These are phyloP conservation scores for Chymomyza costata DNA, from an alignment of 1,140 invertebrate genomes.

Conservation along the genomic window DNA sequence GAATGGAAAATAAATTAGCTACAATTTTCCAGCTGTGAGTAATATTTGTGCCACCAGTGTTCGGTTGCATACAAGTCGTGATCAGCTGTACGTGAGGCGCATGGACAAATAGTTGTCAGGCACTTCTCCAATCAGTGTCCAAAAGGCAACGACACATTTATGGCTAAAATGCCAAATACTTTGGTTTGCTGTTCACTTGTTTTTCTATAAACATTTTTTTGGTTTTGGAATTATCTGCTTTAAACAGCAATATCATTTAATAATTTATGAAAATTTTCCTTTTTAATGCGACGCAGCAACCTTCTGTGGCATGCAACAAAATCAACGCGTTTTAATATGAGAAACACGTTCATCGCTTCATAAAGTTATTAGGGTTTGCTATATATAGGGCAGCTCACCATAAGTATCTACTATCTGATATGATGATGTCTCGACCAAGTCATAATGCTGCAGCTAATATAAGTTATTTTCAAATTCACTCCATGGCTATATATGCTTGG, in stretches of 20 bases:
- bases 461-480: too few relatives aligned
- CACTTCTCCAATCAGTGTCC: background rate
- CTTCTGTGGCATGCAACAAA: conserved; percentile 38
- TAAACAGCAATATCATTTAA: conserved; percentile 4
- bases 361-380: conserved; percentile 66
- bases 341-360: conserved; percentile 47
- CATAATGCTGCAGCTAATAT: too few relatives aligned
- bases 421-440: too few relatives aligned
- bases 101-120: conserved; percentile 19
- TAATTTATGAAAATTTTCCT: conserved; percentile 59
- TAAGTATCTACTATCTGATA: too few relatives aligned
- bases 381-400: conserved; percentile 23
- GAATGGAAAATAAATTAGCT: too few relatives aligned
- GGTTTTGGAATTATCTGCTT: conserved; percentile 6
- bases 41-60: conserved; percentile 34
- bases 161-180: conserved; percentile 7
- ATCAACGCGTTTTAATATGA: conserved; percentile 51
- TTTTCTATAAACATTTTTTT: background rate
- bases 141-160: conserved; percentile 1
- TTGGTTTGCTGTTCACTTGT: background rate
- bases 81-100: conserved; percentile 35
- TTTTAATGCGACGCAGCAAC: conserved; percentile 30
- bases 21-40: conserved; percentile 7
- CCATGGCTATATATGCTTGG: too few relatives aligned
- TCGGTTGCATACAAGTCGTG: conserved; percentile 31